Base-by-base conservation (phyloP, 1,140 invertebrate genomes). In the Drosophila biarmipes region DNA sequence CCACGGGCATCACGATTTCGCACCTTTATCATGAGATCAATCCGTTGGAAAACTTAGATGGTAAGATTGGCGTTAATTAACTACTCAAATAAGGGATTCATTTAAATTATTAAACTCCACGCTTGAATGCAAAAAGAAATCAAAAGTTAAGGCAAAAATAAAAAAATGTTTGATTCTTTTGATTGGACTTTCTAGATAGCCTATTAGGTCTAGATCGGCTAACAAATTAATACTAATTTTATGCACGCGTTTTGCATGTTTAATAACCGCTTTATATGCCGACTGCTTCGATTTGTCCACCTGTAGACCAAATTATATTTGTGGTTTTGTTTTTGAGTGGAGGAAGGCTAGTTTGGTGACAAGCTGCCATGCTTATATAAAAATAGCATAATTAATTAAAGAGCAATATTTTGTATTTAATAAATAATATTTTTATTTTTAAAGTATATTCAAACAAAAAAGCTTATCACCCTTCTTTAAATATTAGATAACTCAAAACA, bases 191-290 rank as follows among this genome's bases (percentile, higher is more conserved):
- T 29, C 35, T 21, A 19, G 67, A 40, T 57, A n/a, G 38, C 35
- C 21, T 8, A 56, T 59, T 78, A 56, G 48, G 51, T 27, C 63
- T 52, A 59, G 73, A 37, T 67, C 24, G 35, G 53, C 35, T 46
- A 15, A 27, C 40, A 58, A 27, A 37, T 76, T 86, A 78, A 87
- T 72, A 82, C 54, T 74, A 67, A 89, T 82, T 87, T 82, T 81
- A 86, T 87, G 84, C 82, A 86, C 84, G 78, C 82, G 74, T 62
- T 86, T 78, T 78, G 82, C 58, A 86, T 87, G 21, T 57, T 59
- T 71, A 81, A 75, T 75, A 76, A 66, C 12, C 15, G 6, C 27
- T 43, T 43, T 62, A 51, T 49, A 42, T 57, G n/a, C 34, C 27
- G 6, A 19, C 37, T 14, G 17, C 11, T 15, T 29, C 24, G 15